phyloP scores from a whole-genome alignment of 2,113 vertebrate genomes.

The Eleginops maclovinus region DNA sequence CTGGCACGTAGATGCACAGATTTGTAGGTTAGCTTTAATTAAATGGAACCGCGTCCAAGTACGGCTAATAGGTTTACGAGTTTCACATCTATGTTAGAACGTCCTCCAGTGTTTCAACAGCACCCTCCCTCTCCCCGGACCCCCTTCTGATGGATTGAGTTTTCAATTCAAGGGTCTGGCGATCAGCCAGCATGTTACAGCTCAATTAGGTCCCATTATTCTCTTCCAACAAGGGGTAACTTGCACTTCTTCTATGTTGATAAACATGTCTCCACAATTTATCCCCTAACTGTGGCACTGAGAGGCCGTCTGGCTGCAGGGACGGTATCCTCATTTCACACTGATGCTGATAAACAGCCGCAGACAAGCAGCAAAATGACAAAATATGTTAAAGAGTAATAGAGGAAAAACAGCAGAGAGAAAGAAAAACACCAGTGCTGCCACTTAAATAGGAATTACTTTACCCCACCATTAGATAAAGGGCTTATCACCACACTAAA shows the following conservation, averaged over 20 bases:
- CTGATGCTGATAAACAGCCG: slow-evolving; percentile 55
- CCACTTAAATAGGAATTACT: slow-evolving; percentile 78
- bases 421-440: slow-evolving; percentile 25
- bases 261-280: slow-evolving; percentile 76
- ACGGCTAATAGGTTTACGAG: slow-evolving; percentile 52
- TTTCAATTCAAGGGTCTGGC: slow-evolving; percentile 76
- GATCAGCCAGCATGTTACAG: slow-evolving; percentile 73
- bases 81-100: slow-evolving; percentile 34
- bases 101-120: slow-evolving; percentile 55
- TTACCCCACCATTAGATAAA: slow-evolving; percentile 86
- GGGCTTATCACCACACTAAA: slow-evolving; percentile 87
- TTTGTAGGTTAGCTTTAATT: slow-evolving; percentile 43
- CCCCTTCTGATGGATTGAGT: slow-evolving; percentile 69
- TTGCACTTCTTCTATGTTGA: slow-evolving; percentile 75
- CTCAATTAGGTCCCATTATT: slow-evolving; percentile 79
- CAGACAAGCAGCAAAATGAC: slow-evolving; percentile 36
- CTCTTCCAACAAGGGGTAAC: slow-evolving; percentile 75
- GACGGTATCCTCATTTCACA: slow-evolving; percentile 38
- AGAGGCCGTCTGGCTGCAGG: slow-evolving; percentile 42
- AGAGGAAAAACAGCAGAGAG: not conserved
- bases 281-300: slow-evolving; percentile 55
- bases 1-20: slow-evolving; percentile 21
- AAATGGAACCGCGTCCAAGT: slow-evolving; percentile 27
- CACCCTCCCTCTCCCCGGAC: slow-evolving; percentile 42
- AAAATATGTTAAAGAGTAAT: slow-evolving; percentile 26